A percentile compares a stretch with the other conserved stretches of the same genome.
Conservation (phyloP, 2,888 invertebrate genomes). For the Caenorhabditis wallacei region DNA sequence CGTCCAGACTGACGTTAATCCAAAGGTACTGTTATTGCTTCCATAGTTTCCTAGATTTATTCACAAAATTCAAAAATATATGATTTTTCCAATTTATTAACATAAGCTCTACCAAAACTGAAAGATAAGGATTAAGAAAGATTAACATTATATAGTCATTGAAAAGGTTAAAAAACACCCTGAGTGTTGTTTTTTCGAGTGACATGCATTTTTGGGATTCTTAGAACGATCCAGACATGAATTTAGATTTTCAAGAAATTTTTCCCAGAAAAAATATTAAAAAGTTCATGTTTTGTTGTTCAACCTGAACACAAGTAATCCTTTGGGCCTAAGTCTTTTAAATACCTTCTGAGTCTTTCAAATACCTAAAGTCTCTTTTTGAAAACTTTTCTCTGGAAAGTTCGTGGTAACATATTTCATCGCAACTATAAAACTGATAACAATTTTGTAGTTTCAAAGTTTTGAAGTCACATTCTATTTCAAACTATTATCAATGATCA, state of each 20-base stretch:
- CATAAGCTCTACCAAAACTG: neutral
- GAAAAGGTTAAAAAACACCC: slow-evolving; percentile 6
- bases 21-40: slow-evolving; percentile 16
- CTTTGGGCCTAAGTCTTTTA: too few species aligned
- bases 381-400: too few species aligned
- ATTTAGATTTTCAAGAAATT: too few species aligned
- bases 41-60: neutral
- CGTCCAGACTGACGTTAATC: slow-evolving; percentile 67
- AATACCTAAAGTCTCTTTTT: too few species aligned
- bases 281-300: too few species aligned
- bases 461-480: neutral
- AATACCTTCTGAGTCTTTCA: too few species aligned
- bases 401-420: neutral
- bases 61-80: neutral
- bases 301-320: neutral
- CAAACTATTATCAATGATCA: slow-evolving; percentile 1
- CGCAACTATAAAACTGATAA: slow-evolving; percentile 38
- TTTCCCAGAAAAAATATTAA: too few species aligned
- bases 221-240: neutral
- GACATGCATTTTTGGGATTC: neutral
- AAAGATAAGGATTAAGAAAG: neutral
- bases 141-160: slow-evolving; percentile 9
- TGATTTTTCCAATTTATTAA: neutral
- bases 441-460: slow-evolving; percentile 12
- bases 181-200: neutral